Evolutionary conservation across 2,888 invertebrate genomes (phyloP), one percentile per base, ranked within the genome.

Genomic region (Dendrolimus pini): DNA sequence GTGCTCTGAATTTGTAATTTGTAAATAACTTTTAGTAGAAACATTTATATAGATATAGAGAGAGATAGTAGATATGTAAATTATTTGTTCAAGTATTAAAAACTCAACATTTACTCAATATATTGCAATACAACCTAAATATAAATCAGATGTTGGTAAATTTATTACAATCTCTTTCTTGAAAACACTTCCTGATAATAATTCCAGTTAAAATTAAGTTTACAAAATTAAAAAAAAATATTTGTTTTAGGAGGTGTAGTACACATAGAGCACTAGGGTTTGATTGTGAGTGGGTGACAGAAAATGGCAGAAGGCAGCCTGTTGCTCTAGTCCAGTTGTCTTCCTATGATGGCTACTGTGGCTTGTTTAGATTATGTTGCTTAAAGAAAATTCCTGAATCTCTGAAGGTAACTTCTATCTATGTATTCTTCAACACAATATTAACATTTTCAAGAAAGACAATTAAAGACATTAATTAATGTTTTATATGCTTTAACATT

Each of bases 261-360:
- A 61, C 73, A 9, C 82, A 91, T 54, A 79, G 78, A 70, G 93
- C 94, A 0, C 73, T 96, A 52, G 96, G 96, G 7, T 94, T 96
- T 72, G 96, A 96, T 74, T 96, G 96, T 78, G 96, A 96, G 81
- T 96, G 96, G 96, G 94, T 94, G 0, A 93, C 93, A 0, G 83
- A 86, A 0, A 89, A 91, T n/a, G 93, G 93, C 0, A 83, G 78
- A 55, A 82, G 93, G 7, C 85, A 91, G 1, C 93, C 94, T 0
- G 93, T 95, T 10, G 94, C 96, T 0, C 75, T 96, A 7, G 74
- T 96, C 2, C 96, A 96, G 79, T 79, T 96, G 1, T 94, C 96
- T 3, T 93, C 95, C 0, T 84, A 84, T 61, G 92, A 93, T 71
- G 96, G 96, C 0, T 85, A 93, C 58, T 95, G 95, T 78, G 93